Evolutionary conservation across 1,140 invertebrate genomes (phyloP).

Genomic region (Solen grandis): DNA sequence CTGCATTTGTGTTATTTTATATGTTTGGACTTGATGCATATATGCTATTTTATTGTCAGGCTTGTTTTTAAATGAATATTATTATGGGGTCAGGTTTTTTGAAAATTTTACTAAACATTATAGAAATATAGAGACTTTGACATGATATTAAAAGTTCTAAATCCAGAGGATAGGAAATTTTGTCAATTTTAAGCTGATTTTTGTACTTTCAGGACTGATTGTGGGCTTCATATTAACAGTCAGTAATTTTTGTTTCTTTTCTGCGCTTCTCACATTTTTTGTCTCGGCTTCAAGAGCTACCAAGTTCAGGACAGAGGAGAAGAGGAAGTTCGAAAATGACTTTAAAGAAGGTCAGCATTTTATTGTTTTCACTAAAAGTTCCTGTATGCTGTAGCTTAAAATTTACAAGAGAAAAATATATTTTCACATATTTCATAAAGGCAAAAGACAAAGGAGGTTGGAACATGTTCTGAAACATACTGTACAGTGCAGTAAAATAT

Average conservation of each 20-base stretch:
- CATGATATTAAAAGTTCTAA: too few species aligned
- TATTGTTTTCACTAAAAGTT: neutral
- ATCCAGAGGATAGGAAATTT: too few species aligned
- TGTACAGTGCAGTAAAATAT: neutral
- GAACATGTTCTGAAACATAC: neutral
- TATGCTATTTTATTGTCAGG: too few species aligned
- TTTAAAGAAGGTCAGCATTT: constrained; percentile 88
- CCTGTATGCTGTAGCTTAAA: neutral
- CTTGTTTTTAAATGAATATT: too few species aligned
- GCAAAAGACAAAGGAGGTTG: neutral
- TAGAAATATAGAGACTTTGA: too few species aligned
- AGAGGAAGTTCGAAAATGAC: constrained; percentile 89
- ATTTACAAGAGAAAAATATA: neutral
- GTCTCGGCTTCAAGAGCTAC: constrained; percentile 91
- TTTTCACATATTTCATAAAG: neutral
- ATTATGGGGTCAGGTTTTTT: too few species aligned
- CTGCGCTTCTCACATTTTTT: constrained; percentile 89
- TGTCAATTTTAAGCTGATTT: too few species aligned
- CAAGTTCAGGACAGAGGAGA: constrained; percentile 87
- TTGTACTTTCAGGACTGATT: constrained; percentile 85
- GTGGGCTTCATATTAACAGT: constrained; percentile 91
- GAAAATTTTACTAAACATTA: too few species aligned
- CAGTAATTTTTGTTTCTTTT: constrained; percentile 89
- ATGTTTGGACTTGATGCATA: too few species aligned
- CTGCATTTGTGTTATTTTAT: too few species aligned